These are phyloP conservation scores for Stratiolaelaps scimitus DNA, from an alignment of 1,140 invertebrate genomes.

Conservation along the genomic window DNA sequence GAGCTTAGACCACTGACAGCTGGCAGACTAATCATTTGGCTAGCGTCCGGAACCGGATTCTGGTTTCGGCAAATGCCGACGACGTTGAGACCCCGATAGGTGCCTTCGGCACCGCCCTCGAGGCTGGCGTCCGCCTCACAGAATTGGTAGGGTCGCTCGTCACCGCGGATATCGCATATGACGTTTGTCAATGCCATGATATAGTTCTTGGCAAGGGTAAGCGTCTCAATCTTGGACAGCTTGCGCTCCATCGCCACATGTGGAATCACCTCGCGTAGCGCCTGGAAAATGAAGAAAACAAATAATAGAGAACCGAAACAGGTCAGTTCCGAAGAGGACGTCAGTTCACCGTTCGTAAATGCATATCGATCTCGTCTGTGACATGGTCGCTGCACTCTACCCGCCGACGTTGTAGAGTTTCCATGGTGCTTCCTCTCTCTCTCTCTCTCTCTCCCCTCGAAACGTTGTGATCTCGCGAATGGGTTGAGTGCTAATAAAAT, in stretches of 20 bases:
- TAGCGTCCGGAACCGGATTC: slow-evolving; percentile 18
- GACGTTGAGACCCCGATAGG: slow-evolving; percentile 6
- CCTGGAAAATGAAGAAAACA: slow-evolving; percentile 45
- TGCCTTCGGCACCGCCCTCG: neutral
- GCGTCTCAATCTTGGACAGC: slow-evolving; percentile 68
- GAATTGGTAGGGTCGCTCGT: slow-evolving; percentile 50
- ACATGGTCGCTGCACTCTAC: too few species aligned
- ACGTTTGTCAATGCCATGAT: slow-evolving; percentile 77
- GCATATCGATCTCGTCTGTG: too few species aligned
- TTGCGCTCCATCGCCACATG: slow-evolving; percentile 71
- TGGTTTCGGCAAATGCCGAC: slow-evolving; percentile 16
- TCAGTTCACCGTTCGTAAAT: too few species aligned
- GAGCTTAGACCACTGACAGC: neutral
- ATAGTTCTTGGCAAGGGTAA: slow-evolving; percentile 78
- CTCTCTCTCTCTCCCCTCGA: too few species aligned
- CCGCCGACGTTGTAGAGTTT: too few species aligned
- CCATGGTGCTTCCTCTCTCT: too few species aligned
- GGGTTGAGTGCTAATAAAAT: too few species aligned
- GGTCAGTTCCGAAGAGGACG: too few species aligned
- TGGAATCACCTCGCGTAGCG: slow-evolving; percentile 68
- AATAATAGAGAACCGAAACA: neutral
- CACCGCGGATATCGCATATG: slow-evolving; percentile 63
- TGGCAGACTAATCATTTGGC: slow-evolving; percentile 27
- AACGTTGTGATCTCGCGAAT: too few species aligned
- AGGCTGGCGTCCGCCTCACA: slow-evolving; percentile 8